These are phyloP conservation scores for Prostheceraeus crozeri DNA, from an alignment of 2,888 invertebrate genomes.

Conservation along the genomic window DNA sequence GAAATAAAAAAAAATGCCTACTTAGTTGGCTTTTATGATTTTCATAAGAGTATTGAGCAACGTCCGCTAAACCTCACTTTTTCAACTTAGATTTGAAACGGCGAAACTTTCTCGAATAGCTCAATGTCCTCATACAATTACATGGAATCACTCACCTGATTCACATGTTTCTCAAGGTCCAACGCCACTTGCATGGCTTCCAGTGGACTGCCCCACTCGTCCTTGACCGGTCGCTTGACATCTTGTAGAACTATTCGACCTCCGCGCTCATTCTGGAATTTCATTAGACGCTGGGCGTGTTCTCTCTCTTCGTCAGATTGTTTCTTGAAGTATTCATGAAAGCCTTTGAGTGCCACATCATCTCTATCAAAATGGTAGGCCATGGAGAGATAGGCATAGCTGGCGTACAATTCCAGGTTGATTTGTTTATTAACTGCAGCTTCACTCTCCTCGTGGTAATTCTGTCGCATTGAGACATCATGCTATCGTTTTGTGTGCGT, in stretches of 20 bases:
- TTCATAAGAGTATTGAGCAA: too few species aligned
- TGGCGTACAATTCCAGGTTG: constrained; percentile 56
- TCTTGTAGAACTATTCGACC: constrained; percentile 66
- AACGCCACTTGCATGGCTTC: constrained; percentile 69
- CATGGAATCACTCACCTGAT: too few species aligned
- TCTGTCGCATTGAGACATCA: too few species aligned
- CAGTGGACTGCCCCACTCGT: constrained; percentile 66
- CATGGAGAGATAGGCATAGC: constrained; percentile 55
- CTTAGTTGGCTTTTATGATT: too few species aligned
- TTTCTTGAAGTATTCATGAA: constrained; percentile 66
- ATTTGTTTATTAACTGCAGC: constrained; percentile 56
- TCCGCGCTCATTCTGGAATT: constrained; percentile 66
- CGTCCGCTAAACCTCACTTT: too few species aligned
- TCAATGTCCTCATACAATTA: too few species aligned
- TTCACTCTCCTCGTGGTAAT: constrained; percentile 53
- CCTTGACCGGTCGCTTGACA: constrained; percentile 60
- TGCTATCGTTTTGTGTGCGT: too few species aligned
- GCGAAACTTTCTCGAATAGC: too few species aligned
- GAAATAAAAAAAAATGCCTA: too few species aligned
- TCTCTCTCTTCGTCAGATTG: constrained; percentile 71
- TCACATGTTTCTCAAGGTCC: constrained; percentile 69
- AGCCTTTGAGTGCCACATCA: constrained; percentile 66
- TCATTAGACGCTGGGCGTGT: constrained; percentile 66
- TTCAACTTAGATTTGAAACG: too few species aligned
- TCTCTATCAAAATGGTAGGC: constrained; percentile 70